These are phyloP conservation scores for Cosmia trapezina DNA, from an alignment of 2,888 invertebrate species.

Conservation along the genomic window DNA sequence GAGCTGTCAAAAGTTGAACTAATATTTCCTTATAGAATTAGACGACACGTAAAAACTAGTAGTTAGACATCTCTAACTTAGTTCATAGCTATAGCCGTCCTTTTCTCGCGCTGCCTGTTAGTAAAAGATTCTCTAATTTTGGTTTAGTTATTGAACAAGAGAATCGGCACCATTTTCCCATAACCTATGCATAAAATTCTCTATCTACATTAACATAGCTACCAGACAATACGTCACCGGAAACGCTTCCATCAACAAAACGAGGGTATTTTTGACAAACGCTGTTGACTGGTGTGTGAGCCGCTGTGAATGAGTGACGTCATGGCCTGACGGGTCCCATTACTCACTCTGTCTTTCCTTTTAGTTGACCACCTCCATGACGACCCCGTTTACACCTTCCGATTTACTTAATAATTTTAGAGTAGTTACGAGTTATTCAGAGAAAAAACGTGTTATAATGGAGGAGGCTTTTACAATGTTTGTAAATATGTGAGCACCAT, in stretches of 20 bases:
- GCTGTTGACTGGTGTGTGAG: slow-evolving; percentile 39
- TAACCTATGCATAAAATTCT: slow-evolving; percentile 7
- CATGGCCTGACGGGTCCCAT: slow-evolving; percentile 66
- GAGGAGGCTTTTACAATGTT: too few relatives aligned
- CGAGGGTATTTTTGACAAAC: slow-evolving; percentile 44
- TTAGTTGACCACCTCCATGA: slow-evolving; percentile 56
- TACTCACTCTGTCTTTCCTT: slow-evolving; percentile 69
- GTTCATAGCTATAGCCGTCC: too few relatives aligned
- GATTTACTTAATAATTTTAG: slow-evolving; percentile 1
- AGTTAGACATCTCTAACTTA: too few relatives aligned
- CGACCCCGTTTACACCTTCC: slow-evolving; percentile 36
- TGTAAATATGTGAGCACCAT: too few relatives aligned
- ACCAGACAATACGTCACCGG: slow-evolving; percentile 13
- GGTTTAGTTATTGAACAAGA: too few relatives aligned
- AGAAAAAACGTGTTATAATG: too few relatives aligned
- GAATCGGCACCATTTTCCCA: too few relatives aligned
- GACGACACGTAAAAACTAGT: too few relatives aligned
- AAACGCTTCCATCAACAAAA: slow-evolving; percentile 28
- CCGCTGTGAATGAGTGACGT: slow-evolving; percentile 58
- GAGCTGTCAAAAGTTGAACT: too few relatives aligned
- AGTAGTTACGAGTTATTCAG: neutral
- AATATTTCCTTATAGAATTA: too few relatives aligned
- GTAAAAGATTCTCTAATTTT: too few relatives aligned
- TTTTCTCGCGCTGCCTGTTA: too few relatives aligned
- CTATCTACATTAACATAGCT: slow-evolving; percentile 13